These are phyloP conservation scores for Mastacembelus armatus DNA, from an alignment of 2,797 vertebrate species.

Conservation along the genomic window DNA sequence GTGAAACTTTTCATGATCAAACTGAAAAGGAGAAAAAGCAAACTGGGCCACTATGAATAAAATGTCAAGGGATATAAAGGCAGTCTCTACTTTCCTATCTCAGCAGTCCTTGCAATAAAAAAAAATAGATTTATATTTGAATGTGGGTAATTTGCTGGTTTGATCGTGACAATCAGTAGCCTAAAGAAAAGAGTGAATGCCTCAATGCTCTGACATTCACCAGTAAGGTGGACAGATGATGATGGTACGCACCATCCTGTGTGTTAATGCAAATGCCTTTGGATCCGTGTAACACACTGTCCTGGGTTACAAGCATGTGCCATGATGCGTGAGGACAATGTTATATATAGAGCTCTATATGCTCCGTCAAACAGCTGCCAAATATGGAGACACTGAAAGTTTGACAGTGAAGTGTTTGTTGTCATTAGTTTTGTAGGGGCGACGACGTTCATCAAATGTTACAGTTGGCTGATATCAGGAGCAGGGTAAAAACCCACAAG, in stretches of 20 bases:
- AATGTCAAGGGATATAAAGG: constrained; percentile 57
- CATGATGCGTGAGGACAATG: constrained; percentile 32
- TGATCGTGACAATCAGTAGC: constrained; percentile 23
- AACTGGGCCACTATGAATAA: constrained; percentile 21
- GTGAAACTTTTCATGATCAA: constrained; percentile 39
- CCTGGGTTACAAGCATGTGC: constrained; percentile 23
- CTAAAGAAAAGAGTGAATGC: constrained; percentile 16
- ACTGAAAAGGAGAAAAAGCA: constrained; percentile 38
- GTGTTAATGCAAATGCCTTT: constrained; percentile 17
- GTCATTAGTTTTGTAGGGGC: no score
- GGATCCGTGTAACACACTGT: constrained; percentile 21
- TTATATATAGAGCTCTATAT: constrained; percentile 14
- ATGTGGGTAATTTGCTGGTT: constrained; percentile 16
- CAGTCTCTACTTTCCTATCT: no score
- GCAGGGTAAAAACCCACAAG: neutral
- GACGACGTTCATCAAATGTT: no score
- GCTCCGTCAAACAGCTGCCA: constrained; percentile 41
- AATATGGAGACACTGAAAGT: neutral
- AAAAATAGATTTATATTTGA: no score
- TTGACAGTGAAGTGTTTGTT: no score
- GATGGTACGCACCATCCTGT: neutral
- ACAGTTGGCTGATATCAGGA: neutral
- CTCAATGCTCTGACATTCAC: constrained; percentile 37
- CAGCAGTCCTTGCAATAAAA: constrained; percentile 3
- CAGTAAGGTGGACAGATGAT: constrained; percentile 21